Base-by-base conservation (phyloP, 2,888 invertebrate species). In the Nomada flava region DNA sequence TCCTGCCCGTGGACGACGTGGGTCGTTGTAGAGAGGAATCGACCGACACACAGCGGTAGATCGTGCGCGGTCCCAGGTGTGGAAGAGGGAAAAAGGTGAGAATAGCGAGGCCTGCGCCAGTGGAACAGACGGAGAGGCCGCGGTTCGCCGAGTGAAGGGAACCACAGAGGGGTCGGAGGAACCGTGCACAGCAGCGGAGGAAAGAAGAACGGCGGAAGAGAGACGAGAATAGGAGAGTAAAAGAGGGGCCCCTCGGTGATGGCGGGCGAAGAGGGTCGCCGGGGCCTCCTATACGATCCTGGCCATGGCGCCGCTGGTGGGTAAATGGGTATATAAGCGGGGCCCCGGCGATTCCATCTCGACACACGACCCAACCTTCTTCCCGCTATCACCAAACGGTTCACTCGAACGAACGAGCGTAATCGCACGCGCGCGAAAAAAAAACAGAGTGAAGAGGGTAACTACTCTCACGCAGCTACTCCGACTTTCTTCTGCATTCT, bases 291-390 rank as follows among this genome's bases (percentile, higher is more conserved):
- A 87, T 86, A 84, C 89, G 88, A 88, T 88, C 86, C 89, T 84
- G 84, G 77, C 78, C 64, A 42, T 42, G 77, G 71, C 59, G 59
- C 79, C 71, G 77, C 79, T 86, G 89, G 91, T 91, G 92, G 92
- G 91, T 88, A 89, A 89, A 88, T 86, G 90, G 91, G 92, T 93
- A 93, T 93, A 93, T 92, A 93, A 93, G 91, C 93, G 90, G 90
- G 89, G 91, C 90, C 92, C 90, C 91, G 90, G 86, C 90, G 89
- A 92, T 91, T 92, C 92, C 88, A 88, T 88, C 91, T 91, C 92
- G 93, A 93, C 93, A 93, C 91, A 93, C 92, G 92, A 93, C 90
- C 92, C 92, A 92, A 93, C 92, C 93, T 92, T 93, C 93, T 89
- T 92, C 91, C 90, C 89, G 91, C 86, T 71, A 71, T 89, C 90